Conservation (phyloP, 2,113 vertebrate genomes). For the Prunella fulvescens region DNA sequence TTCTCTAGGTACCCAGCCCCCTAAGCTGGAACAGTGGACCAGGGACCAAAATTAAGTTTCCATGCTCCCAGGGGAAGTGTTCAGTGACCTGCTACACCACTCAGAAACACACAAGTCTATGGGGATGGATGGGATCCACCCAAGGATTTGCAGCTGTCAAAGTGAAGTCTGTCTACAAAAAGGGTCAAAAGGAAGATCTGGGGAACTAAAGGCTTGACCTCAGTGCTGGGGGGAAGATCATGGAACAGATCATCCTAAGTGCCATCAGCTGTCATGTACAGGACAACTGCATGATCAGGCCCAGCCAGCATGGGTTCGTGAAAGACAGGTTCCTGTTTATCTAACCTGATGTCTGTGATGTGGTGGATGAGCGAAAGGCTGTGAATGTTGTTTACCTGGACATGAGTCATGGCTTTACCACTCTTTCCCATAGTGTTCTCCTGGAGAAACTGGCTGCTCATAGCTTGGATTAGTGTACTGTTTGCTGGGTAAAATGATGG, state of each 20-base stretch:
- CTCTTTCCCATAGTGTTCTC: not conserved
- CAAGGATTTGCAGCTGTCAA: not conserved
- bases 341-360: not conserved
- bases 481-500: not conserved
- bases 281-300: not conserved
- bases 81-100: not conserved
- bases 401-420: not conserved
- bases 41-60: not conserved
- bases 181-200: not conserved
- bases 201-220: not conserved
- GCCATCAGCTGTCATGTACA: not conserved
- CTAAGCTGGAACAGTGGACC: not conserved
- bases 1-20: not conserved
- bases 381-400: not conserved
- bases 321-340: not conserved
- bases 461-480: too few relatives aligned
- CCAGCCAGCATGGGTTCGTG: not conserved
- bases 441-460: not conserved
- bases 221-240: accelerated
- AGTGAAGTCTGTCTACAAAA: not conserved
- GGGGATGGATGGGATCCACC: not conserved
- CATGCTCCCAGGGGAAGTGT: not conserved
- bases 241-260: not conserved
- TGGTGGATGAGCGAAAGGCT: not conserved
- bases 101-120: not conserved